A percentile compares a stretch with the other conserved stretches of the same genome.
phyloP scores from a whole-genome alignment of 2,888 invertebrate species.

The Napeogenes inachia region DNA sequence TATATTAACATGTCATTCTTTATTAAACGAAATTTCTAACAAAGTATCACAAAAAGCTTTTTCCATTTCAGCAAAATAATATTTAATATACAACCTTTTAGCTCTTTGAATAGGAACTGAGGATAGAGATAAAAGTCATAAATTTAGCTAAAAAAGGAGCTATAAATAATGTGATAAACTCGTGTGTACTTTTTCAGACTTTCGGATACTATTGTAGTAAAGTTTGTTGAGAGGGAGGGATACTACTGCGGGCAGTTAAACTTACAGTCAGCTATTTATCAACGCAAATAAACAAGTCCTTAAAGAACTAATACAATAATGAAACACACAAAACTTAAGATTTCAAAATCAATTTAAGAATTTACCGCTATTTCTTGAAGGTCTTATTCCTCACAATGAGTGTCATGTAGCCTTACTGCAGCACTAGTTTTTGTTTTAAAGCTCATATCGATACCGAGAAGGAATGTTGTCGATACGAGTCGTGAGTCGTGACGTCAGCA shows the following conservation, averaged over 20 bases:
- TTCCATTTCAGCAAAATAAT: not conserved
- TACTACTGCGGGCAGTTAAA: no score
- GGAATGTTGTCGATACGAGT: conserved; percentile 23
- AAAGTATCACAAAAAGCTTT: not conserved
- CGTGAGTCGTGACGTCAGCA: conserved; percentile 29
- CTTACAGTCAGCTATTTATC: no score
- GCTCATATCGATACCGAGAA: conserved; percentile 25
- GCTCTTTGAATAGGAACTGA: not conserved
- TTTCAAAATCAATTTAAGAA: not conserved
- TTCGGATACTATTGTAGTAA: no score
- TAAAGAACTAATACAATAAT: no score
- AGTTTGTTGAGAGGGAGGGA: no score
- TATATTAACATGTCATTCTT: no score
- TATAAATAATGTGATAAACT: conserved; percentile 2
- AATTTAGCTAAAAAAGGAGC: not conserved
- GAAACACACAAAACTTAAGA: no score
- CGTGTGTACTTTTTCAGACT: not conserved
- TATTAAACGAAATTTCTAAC: no score
- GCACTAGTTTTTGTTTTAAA: conserved; percentile 27
- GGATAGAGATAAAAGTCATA: conserved; percentile 5
- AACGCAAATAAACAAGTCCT: no score
- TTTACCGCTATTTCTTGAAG: not conserved
- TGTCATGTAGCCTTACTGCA: not conserved
- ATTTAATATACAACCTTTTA: not conserved
- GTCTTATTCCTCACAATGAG: not conserved